These are phyloP conservation scores for Dryobota labecula DNA, from an alignment of 2,888 invertebrate genomes.

Conservation along the genomic window DNA sequence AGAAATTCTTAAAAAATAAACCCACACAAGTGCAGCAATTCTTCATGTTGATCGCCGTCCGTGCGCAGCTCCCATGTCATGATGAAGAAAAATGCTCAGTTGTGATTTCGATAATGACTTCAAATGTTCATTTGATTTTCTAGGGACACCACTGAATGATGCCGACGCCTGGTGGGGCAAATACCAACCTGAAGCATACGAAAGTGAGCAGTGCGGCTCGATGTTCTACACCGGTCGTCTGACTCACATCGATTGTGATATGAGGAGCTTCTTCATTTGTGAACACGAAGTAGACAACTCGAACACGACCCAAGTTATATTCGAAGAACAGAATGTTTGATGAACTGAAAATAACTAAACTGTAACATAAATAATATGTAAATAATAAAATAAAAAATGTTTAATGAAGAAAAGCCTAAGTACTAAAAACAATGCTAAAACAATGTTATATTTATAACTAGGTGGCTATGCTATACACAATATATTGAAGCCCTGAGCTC, in stretches of 20 bases:
- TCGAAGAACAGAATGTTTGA: neutral
- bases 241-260: slow-evolving; percentile 76
- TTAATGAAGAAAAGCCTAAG: no score
- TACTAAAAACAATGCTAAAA: no score
- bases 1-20: no score
- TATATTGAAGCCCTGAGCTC: no score
- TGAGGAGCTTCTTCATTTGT: slow-evolving; percentile 80
- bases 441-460: no score
- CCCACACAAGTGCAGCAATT: neutral
- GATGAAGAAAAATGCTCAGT: neutral
- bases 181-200: slow-evolving; percentile 25
- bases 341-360: neutral
- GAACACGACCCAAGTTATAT: slow-evolving; percentile 7
- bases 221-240: slow-evolving; percentile 81
- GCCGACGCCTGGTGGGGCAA: slow-evolving; percentile 30
- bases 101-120: neutral
- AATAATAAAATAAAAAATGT: no score
- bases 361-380: neutral
- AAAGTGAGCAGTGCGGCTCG: slow-evolving; percentile 77
- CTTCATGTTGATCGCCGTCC: neutral
- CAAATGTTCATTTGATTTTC: slow-evolving; percentile 4
- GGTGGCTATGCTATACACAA: no score
- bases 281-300: slow-evolving; percentile 74
- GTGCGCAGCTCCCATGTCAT: neutral
- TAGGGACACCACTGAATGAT: slow-evolving; percentile 18